These are phyloP conservation scores for Phrynocephalus guinanensis DNA, from an alignment of 2,797 vertebrate genomes.

Conservation along the genomic window DNA sequence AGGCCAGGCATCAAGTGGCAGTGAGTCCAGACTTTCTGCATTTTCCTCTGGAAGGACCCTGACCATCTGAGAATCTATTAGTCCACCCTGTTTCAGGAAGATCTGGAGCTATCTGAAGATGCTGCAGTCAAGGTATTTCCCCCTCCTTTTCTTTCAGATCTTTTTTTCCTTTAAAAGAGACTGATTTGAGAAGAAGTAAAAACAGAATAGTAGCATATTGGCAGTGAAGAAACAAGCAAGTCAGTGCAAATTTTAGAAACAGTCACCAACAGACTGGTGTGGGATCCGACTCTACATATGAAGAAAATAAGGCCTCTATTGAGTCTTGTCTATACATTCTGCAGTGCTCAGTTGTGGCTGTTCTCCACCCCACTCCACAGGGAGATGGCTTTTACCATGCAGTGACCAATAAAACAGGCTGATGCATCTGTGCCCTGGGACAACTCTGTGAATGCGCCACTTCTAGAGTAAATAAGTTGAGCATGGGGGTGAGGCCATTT, in stretches of 20 bases:
- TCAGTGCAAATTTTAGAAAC: slow-evolving; percentile 39
- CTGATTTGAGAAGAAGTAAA: background rate
- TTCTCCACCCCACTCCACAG: slow-evolving; percentile 28
- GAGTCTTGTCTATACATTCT: slow-evolving; percentile 48
- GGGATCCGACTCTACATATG: slow-evolving; percentile 45
- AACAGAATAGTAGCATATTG: background rate
- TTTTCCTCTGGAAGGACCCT: background rate
- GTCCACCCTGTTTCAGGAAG: slow-evolving; percentile 28
- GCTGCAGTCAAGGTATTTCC: slow-evolving; percentile 7
- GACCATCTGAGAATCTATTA: slow-evolving; percentile 20
- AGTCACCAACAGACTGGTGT: slow-evolving; percentile 13
- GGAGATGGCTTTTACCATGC: slow-evolving; percentile 47
- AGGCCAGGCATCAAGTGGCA: slow-evolving; percentile 31
- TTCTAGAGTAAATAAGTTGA: slow-evolving; percentile 62
- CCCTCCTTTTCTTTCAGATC: background rate
- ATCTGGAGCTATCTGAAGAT: background rate
- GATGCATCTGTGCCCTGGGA: slow-evolving; percentile 18
- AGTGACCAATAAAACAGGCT: slow-evolving; percentile 45
- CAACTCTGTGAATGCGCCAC: slow-evolving; percentile 46
- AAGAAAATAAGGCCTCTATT: slow-evolving; percentile 37
- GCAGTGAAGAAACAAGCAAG: slow-evolving; percentile 44
- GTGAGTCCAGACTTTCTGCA: slow-evolving; percentile 4
- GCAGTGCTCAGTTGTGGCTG: slow-evolving; percentile 37
- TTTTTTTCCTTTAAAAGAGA: background rate
- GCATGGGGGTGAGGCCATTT: background rate